These are phyloP conservation scores for Drosophila leontia DNA, from an alignment of 1,140 invertebrate species.

Conservation along the genomic window DNA sequence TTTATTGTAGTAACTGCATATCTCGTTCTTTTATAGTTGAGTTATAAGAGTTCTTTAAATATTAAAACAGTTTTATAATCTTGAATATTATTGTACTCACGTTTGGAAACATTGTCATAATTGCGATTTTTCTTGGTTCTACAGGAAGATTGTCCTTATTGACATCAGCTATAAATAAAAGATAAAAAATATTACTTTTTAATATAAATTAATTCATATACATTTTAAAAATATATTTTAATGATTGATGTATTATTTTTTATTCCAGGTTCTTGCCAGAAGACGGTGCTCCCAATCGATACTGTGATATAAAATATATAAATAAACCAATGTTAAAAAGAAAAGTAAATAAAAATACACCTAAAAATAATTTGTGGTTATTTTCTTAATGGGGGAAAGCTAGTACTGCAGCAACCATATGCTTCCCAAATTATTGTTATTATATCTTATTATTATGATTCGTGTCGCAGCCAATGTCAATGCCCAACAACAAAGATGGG, in stretches of 20 bases:
- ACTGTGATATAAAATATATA: not conserved
- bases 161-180: conserved; percentile 11
- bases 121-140: not conserved
- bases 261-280: not conserved
- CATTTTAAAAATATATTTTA: conserved; percentile 1
- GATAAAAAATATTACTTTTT: not conserved
- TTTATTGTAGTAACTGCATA: conserved; percentile 1
- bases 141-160: not conserved
- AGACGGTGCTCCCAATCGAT: not conserved
- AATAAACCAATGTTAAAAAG: not conserved
- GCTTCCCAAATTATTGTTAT: conserved; percentile 1
- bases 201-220: not conserved
- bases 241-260: not conserved
- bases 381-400: not conserved
- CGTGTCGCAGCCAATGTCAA: conserved; percentile 6
- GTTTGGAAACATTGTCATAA: conserved; percentile 4
- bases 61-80: not conserved
- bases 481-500: not conserved
- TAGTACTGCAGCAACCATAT: not conserved
- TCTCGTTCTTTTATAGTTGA: not conserved
- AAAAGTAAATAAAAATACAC: conserved; percentile 6
- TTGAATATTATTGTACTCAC: not conserved
- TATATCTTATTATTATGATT: conserved; percentile 5
- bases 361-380: not conserved
- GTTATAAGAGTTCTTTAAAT: conserved; percentile 11